phyloP scores from a whole-genome alignment of 2,888 invertebrate genomes.

The Amblyjoppa proteus region DNA sequence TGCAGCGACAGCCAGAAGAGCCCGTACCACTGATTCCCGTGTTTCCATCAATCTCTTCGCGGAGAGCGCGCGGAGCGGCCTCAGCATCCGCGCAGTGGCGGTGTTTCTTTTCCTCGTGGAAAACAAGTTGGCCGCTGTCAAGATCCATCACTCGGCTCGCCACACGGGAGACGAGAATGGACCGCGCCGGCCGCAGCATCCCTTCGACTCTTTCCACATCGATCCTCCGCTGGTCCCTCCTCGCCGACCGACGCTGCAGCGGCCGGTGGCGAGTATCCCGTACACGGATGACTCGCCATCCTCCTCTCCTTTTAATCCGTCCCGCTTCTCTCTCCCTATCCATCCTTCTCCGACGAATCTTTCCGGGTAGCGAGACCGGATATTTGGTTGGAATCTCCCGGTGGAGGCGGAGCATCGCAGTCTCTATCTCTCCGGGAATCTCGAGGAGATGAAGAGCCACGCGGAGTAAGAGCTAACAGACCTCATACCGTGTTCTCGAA shows the following conservation, averaged over 20 bases:
- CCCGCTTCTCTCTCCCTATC: constrained; percentile 11
- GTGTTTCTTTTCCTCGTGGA: constrained; percentile 55
- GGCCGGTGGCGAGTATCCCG: constrained; percentile 51
- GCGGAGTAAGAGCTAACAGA: constrained; percentile 41
- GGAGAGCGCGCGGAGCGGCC: constrained; percentile 33
- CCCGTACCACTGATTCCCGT: constrained; percentile 54
- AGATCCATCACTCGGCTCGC: constrained; percentile 71
- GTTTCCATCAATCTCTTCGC: constrained; percentile 64
- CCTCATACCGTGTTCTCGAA: constrained; percentile 32
- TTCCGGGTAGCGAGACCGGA: constrained; percentile 58
- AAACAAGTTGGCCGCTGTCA: constrained; percentile 71
- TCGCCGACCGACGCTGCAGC: constrained; percentile 42
- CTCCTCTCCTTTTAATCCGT: constrained; percentile 28
- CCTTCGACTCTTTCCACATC: constrained; percentile 63
- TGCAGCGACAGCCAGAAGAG: constrained; percentile 8
- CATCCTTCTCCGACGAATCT: constrained; percentile 40
- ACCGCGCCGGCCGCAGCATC: constrained; percentile 50
- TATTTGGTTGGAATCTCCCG: constrained; percentile 65
- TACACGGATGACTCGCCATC: constrained; percentile 41
- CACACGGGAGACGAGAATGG: constrained; percentile 63
- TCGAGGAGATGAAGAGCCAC: neutral
- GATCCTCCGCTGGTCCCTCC: constrained; percentile 69
- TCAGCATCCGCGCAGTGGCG: constrained; percentile 23
- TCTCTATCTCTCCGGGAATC: constrained; percentile 24
- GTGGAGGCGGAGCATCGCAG: constrained; percentile 36